phyloP scores from a whole-genome alignment of 2,797 vertebrate genomes.

The Tokudaia muenninki region DNA sequence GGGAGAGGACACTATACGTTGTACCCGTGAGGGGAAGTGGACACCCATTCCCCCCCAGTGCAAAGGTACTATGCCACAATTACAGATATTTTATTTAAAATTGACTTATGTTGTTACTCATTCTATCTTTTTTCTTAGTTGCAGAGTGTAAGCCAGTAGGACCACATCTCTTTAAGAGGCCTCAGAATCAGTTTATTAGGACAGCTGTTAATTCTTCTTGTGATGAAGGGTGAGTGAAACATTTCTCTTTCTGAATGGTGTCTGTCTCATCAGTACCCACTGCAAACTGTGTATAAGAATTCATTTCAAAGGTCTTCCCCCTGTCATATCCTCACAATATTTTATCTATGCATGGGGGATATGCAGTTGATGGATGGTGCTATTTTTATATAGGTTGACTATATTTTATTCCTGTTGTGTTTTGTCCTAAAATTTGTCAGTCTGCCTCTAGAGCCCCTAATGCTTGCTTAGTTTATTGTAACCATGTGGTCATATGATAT shows the following conservation, averaged over 20 bases:
- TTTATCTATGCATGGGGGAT: background rate
- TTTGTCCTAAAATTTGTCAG: constrained; percentile 30
- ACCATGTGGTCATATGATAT: background rate
- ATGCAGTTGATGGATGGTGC: background rate
- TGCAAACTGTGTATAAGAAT: background rate
- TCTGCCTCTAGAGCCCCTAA: background rate
- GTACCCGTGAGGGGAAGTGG: constrained; percentile 83
- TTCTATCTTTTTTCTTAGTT: constrained; percentile 55
- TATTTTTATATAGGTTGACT: background rate
- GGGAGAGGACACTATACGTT: constrained; percentile 70
- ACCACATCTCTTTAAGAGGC: constrained; percentile 63
- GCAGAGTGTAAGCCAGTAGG: constrained; percentile 69
- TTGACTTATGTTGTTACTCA: constrained; percentile 49
- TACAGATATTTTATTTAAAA: background rate
- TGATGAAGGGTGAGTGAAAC: constrained; percentile 77
- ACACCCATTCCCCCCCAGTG: constrained; percentile 76
- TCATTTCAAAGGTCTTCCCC: background rate
- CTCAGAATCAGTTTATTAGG: constrained; percentile 61
- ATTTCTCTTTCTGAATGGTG: background rate
- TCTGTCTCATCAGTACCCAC: background rate
- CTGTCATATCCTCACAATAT: background rate
- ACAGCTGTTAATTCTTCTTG: constrained; percentile 66
- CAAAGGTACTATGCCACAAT: constrained; percentile 76
- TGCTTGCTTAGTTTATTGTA: background rate
- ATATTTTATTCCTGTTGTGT: background rate